Base-by-base conservation (phyloP, 1,140 invertebrate genomes). In the Dryas iulia region DNA sequence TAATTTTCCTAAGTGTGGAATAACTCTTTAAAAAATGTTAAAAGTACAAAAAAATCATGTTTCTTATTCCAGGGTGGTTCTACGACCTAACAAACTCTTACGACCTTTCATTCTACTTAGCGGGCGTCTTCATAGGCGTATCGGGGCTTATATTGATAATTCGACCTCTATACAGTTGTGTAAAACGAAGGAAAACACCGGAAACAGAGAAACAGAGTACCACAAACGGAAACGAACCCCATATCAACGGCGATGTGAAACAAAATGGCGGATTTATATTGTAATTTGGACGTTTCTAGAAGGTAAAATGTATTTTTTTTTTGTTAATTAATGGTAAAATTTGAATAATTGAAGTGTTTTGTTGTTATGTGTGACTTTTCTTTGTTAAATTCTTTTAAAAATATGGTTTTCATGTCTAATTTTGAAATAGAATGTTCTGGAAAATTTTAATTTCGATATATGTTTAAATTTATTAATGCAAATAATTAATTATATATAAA, bases 81-180 rank as follows among this genome's bases (percentile, higher is more conserved):
- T 96, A 94, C 84, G 96, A 97, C 83, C 92, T 96, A 4, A 96
- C 96, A 0, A 94, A 94, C 28, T 94, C 93, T 6, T 98, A 97
- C 89, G 94, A 97, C 79, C 84, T 96, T n/a, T 96, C 97, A 0
- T 98, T 98, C 92, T 97, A 97, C 89, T 86, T 97, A 63, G 96
- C 96, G 21, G 97, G 97, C 3, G 92, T 96, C 47, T 97, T 97
- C 88, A 97, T 98, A 64, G 94, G 95, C 33, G 69, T 98, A 14
- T 98, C 97, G 63, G 98, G 98, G 3, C 74, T 95, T 18, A 94
- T 98, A 62, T 88, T 98, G 53, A 90, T 96, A 47, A 84, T 96
- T 11, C 84, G 95, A 78, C 95, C 95, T 5, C 70, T 94, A 0
- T 91, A 93, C 66, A 89, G 92, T 62, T 73, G 87, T 7, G 93